Evolutionary conservation across 2,888 invertebrate genomes (phyloP).

Genomic region (Xylota segnis): DNA sequence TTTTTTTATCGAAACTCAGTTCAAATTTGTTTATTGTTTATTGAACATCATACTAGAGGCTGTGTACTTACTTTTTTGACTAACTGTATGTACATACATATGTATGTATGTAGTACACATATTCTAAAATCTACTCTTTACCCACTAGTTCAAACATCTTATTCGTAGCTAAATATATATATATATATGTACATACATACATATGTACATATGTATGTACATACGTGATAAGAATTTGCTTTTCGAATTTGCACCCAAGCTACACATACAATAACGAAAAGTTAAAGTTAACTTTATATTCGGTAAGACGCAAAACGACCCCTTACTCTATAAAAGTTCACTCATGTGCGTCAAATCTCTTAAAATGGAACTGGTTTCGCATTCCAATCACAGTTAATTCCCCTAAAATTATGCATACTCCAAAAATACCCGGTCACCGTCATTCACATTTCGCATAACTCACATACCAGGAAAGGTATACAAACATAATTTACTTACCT

Average conservation of each 20-base stretch:
- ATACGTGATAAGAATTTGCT: not conserved
- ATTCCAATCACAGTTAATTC: conserved; percentile 8
- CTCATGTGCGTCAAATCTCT: conserved; percentile 23
- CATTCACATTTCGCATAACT: not conserved
- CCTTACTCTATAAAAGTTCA: conserved; percentile 15
- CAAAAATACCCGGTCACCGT: conserved; percentile 28
- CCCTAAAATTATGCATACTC: conserved; percentile 28
- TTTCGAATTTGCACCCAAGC: not conserved
- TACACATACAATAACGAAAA: not conserved
- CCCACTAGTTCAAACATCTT: too few species aligned
- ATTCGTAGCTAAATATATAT: not conserved
- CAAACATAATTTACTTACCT: not conserved
- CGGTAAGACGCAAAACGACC: conserved; percentile 22
- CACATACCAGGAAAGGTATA: not conserved
- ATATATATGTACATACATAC: not conserved
- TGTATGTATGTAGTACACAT: too few species aligned
- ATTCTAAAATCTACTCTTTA: too few species aligned
- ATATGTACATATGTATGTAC: not conserved
- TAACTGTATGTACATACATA: too few species aligned
- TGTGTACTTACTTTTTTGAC: too few species aligned
- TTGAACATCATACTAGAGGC: too few species aligned
- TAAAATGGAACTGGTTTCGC: conserved; percentile 30
- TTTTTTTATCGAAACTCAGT: too few species aligned
- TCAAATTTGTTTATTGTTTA: too few species aligned
- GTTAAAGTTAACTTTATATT: not conserved